phyloP scores from a whole-genome alignment of 2,888 invertebrate species.

The Yponomeuta malinellus region DNA sequence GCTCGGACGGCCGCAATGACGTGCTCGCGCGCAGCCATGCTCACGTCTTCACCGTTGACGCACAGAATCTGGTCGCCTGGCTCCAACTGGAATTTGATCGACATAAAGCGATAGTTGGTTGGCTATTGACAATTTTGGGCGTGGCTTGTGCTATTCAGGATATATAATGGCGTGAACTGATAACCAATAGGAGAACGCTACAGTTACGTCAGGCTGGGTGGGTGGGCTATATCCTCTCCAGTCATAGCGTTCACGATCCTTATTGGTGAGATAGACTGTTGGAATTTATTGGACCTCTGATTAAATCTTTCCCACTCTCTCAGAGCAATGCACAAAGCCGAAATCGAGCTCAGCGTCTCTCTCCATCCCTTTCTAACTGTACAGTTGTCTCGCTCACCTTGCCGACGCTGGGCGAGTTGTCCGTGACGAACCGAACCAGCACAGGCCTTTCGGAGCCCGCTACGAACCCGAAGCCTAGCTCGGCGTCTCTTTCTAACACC shows the following conservation, averaged over 20 bases:
- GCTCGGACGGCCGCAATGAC: constrained; percentile 92
- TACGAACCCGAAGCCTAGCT: constrained; percentile 95
- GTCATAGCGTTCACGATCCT: too few species aligned
- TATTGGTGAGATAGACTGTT: too few species aligned
- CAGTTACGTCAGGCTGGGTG: too few species aligned
- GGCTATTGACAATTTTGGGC: background rate
- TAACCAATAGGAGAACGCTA: too few species aligned
- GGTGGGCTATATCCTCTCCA: too few species aligned
- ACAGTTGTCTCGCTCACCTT: constrained; percentile 66
- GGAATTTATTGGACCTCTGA: too few species aligned
- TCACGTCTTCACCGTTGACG: constrained; percentile 94
- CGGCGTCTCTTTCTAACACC: constrained; percentile 82
- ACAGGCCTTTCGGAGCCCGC: constrained; percentile 96
- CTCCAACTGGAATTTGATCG: constrained; percentile 74
- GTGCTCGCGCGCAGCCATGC: constrained; percentile 88
- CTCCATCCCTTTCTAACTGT: too few species aligned
- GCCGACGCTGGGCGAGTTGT: constrained; percentile 93
- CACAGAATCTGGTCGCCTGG: constrained; percentile 94
- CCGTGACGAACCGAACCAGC: constrained; percentile 91
- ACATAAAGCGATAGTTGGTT: background rate
- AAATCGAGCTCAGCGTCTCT: too few species aligned
- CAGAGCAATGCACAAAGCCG: too few species aligned
- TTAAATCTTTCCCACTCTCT: too few species aligned
- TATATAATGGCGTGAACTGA: too few species aligned
- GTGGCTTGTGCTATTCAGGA: too few species aligned